Percentiles rank a stretch among this genome's conserved stretches.
Evolutionary conservation across 1,140 invertebrate species (phyloP).

Genomic region (Bradynema listronoti): DNA sequence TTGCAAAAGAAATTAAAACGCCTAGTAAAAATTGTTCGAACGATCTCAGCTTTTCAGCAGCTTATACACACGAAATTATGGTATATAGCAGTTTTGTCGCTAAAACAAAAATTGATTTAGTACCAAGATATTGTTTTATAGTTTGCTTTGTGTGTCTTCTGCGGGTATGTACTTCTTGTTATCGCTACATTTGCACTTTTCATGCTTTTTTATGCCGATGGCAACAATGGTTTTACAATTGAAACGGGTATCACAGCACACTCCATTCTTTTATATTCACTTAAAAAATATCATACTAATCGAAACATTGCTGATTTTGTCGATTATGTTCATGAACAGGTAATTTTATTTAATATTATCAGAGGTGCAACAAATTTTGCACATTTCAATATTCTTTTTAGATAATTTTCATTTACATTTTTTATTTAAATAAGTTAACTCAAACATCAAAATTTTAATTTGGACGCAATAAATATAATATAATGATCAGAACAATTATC

Average conservation of each 20-base stretch:
- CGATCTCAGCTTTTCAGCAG: no score
- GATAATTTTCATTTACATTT: not conserved
- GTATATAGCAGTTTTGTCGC: no score
- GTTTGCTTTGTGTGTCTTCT: slow-evolving; percentile 49
- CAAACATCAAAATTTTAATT: not conserved
- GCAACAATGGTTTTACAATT: slow-evolving; percentile 23
- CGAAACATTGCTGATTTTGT: slow-evolving; percentile 51
- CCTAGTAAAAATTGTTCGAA: no score
- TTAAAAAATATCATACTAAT: slow-evolving; percentile 45
- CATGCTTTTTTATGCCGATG: slow-evolving; percentile 54
- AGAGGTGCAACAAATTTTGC: not conserved
- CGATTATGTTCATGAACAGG: slow-evolving; percentile 55
- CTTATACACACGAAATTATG: no score
- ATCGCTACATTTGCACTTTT: slow-evolving; percentile 47
- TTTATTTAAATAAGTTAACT: not conserved
- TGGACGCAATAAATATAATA: not conserved
- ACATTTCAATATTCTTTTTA: not conserved
- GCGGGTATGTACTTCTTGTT: slow-evolving; percentile 49
- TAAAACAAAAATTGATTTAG: no score
- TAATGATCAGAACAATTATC: not conserved
- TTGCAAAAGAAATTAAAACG: no score
- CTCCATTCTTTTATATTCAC: slow-evolving; percentile 40
- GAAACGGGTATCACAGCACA: slow-evolving; percentile 47
- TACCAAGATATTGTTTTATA: slow-evolving; percentile 37
- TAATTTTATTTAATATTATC: slow-evolving; percentile 13